phyloP scores from a whole-genome alignment of 2,888 invertebrate genomes.

The Venustoraphidia nigricollis region DNA sequence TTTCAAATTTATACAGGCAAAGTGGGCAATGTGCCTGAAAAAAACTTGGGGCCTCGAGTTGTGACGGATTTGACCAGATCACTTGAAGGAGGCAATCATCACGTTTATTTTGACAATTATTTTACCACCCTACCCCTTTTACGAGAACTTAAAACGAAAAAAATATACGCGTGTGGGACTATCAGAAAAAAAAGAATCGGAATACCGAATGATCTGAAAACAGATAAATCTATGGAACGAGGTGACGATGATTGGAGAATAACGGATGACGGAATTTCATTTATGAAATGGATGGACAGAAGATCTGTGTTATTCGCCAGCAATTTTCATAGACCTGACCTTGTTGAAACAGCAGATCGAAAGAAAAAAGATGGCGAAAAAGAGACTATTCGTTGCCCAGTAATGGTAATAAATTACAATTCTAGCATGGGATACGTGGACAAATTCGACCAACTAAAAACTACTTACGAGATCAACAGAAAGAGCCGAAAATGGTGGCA shows the following conservation, averaged over 20 bases:
- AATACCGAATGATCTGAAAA: constrained; percentile 10
- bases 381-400: constrained; percentile 8
- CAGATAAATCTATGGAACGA: constrained; percentile 13
- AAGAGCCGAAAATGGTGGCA: constrained; percentile 12
- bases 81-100: constrained; percentile 9
- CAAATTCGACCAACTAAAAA: constrained; percentile 11
- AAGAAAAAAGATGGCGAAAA: constrained; percentile 9
- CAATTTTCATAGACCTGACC: constrained; percentile 10
- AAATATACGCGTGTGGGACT: constrained; percentile 14
- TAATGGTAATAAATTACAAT: constrained; percentile 11
- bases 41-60: constrained; percentile 11
- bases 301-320: constrained; percentile 11
- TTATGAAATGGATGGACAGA: constrained; percentile 13
- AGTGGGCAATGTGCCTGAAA: constrained; percentile 15
- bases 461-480: constrained; percentile 9
- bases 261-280: constrained; percentile 10
- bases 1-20: constrained; percentile 21
- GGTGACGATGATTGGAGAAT: constrained; percentile 15
- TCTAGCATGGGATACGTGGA: constrained; percentile 11
- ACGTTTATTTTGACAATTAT: constrained; percentile 16
- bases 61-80: constrained; percentile 8
- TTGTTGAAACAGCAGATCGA: constrained; percentile 5
- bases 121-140: constrained; percentile 12
- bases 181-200: constrained; percentile 11
- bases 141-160: constrained; percentile 9